Conservation (phyloP, 2,888 invertebrate species). For the Diabrotica balteata region DNA sequence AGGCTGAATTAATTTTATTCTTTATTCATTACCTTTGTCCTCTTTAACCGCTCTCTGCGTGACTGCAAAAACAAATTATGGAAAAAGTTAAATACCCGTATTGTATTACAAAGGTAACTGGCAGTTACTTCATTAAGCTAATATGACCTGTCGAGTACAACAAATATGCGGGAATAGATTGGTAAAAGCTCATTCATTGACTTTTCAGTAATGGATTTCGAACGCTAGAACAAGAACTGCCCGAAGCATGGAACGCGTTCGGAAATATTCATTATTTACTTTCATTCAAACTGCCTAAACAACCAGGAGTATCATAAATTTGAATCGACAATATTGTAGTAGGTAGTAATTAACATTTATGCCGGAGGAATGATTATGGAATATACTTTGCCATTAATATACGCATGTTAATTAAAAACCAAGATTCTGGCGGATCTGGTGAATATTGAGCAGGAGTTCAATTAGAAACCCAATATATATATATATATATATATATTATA, state of each 20-base stretch:
- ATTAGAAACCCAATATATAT: too few relatives aligned
- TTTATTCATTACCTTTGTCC: too few relatives aligned
- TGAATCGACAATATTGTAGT: not conserved
- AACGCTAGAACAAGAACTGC: not conserved
- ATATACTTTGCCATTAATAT: too few relatives aligned
- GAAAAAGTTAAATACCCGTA: not conserved
- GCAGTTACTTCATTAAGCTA: slow-evolving; percentile 1
- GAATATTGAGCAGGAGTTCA: too few relatives aligned
- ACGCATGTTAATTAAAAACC: too few relatives aligned
- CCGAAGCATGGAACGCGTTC: not conserved
- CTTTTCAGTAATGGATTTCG: not conserved
- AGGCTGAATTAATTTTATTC: too few relatives aligned
- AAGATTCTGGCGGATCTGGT: too few relatives aligned
- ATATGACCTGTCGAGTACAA: not conserved
- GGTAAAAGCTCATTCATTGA: slow-evolving; percentile 1
- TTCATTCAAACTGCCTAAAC: not conserved
- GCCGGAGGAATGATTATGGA: too few relatives aligned
- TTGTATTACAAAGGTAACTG: not conserved
- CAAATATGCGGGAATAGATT: not conserved
- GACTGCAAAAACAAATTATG: too few relatives aligned
- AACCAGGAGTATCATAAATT: not conserved
- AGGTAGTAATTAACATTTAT: too few relatives aligned
- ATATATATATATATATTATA: too few relatives aligned
- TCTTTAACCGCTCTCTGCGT: too few relatives aligned
- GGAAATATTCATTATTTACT: not conserved